These are phyloP conservation scores for Stictocephala bisonia DNA, from an alignment of 2,888 invertebrate species.

Conservation along the genomic window DNA sequence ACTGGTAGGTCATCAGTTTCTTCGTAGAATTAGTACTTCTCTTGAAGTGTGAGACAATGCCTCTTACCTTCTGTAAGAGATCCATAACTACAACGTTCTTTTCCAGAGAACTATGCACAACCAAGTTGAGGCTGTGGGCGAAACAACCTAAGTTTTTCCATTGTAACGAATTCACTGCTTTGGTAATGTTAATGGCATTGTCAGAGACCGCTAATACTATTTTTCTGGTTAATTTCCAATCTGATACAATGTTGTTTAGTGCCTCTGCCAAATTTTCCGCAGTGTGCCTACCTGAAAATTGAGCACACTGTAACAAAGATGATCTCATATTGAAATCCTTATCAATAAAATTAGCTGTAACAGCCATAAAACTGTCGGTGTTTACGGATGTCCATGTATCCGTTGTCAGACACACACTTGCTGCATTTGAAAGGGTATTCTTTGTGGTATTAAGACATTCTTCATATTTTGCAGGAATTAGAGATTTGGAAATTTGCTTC, in stretches of 20 bases:
- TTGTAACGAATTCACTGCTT: constrained; percentile 52
- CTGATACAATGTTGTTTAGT: constrained; percentile 4
- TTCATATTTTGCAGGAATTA: constrained; percentile 54
- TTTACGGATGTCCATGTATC: constrained; percentile 61
- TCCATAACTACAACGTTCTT: constrained; percentile 44
- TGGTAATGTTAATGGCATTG: constrained; percentile 58
- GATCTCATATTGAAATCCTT: constrained; percentile 50
- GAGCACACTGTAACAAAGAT: constrained; percentile 54
- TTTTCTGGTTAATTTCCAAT: constrained; percentile 55
- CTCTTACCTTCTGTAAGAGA: constrained; percentile 50
- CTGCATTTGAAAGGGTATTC: constrained; percentile 23
- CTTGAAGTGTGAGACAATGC: constrained; percentile 40
- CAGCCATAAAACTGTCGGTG: constrained; percentile 59
- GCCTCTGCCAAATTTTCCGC: constrained; percentile 45
- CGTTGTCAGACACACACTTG: constrained; percentile 56
- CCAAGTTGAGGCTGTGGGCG: constrained; percentile 60
- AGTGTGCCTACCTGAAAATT: constrained; percentile 54
- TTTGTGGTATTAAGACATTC: constrained; percentile 51
- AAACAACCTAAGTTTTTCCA: constrained; percentile 59
- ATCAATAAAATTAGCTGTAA: constrained; percentile 60
- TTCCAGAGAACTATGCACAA: constrained; percentile 56
- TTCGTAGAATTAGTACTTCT: constrained; percentile 39
- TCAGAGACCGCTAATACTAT: constrained; percentile 54
- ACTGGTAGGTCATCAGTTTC: constrained; percentile 42
- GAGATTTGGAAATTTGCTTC: constrained; percentile 56